Percentiles rank a stretch among this genome's conserved stretches.
phyloP scores from a whole-genome alignment of 1,140 invertebrate species.

The Conus ventricosus region DNA sequence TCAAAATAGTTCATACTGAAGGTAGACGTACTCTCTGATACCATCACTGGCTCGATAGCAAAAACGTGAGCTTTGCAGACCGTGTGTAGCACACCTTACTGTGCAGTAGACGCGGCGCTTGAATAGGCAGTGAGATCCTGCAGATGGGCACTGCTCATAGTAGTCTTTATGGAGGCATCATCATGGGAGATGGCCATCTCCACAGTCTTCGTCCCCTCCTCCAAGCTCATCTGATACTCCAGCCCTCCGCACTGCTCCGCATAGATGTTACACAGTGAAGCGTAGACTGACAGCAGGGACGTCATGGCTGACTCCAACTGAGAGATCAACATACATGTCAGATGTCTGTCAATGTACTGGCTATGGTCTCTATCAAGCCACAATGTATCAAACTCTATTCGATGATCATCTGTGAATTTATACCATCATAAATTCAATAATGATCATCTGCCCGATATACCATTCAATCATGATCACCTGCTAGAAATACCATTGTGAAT shows the following conservation, averaged over 20 bases:
- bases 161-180: not conserved
- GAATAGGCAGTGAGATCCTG: slow-evolving; percentile 29
- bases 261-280: slow-evolving; percentile 47
- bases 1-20: slow-evolving; percentile 38
- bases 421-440: no score
- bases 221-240: slow-evolving; percentile 25
- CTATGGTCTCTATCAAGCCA: not conserved
- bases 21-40: not conserved
- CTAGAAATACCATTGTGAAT: no score
- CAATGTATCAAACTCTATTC: no score
- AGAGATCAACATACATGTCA: not conserved
- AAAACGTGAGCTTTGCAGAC: slow-evolving; percentile 27
- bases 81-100: not conserved
- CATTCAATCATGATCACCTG: no score
- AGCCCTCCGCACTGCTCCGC: slow-evolving; percentile 50
- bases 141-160: not conserved
- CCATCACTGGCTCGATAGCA: slow-evolving; percentile 21
- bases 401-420: no score
- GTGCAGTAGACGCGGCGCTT: slow-evolving; percentile 26
- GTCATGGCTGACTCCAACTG: slow-evolving; percentile 47
- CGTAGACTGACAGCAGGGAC: slow-evolving; percentile 37
- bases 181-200: slow-evolving; percentile 15
- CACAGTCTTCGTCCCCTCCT: slow-evolving; percentile 25
- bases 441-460: no score
- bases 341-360: not conserved